These are phyloP conservation scores for Trachymyrmex septentrionalis DNA, from an alignment of 1,140 invertebrate genomes.

Conservation along the genomic window DNA sequence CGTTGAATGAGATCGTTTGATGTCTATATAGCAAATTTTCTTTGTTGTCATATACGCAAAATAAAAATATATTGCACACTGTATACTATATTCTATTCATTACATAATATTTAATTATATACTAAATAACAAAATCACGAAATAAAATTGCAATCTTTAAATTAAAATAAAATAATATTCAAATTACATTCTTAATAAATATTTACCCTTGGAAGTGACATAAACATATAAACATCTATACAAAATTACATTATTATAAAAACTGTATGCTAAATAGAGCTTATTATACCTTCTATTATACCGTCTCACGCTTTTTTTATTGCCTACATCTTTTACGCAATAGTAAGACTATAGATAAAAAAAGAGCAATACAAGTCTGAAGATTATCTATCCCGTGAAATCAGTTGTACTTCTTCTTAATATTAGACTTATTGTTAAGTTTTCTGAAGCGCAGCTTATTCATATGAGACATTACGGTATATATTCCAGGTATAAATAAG, in stretches of 20 bases:
- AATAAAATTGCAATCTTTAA: background rate
- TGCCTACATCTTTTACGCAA: background rate
- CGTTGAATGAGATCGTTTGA: background rate
- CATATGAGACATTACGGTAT: constrained; percentile 93
- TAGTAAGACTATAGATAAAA: background rate
- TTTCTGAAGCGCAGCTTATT: constrained; percentile 89
- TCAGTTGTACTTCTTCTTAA: constrained; percentile 60
- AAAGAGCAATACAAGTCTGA: background rate
- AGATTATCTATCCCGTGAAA: background rate
- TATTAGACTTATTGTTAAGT: constrained; percentile 78
- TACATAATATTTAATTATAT: background rate
- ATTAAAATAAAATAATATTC: background rate
- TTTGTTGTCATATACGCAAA: background rate
- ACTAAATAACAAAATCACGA: background rate
- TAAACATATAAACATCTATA: constrained; percentile 34
- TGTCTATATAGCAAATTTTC: too few relatives aligned
- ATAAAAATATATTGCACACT: background rate
- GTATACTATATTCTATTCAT: background rate
- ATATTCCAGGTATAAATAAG: constrained; percentile 91
- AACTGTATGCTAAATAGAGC: background rate
- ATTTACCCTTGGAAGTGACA: background rate
- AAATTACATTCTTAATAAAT: background rate
- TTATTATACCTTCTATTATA: background rate
- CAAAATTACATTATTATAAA: constrained; percentile 16
- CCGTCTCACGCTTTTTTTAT: background rate